Evolutionary conservation across 2,113 vertebrate species (phyloP).

Genomic region (Phasianus colchicus): DNA sequence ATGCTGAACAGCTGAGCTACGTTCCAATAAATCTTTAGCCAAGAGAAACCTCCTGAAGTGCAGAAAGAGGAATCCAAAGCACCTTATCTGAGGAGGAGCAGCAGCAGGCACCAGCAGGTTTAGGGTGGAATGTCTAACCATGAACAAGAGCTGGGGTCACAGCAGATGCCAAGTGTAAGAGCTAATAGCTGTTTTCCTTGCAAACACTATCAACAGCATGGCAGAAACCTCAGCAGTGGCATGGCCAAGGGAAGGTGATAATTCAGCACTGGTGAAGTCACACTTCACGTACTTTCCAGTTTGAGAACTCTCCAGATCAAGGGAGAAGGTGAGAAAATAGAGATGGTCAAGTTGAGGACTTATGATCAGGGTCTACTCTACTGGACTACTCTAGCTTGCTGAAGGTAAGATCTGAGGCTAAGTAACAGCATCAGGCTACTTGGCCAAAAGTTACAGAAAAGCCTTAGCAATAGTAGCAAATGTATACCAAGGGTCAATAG

Average conservation of each 20-base stretch:
- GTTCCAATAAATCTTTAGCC: not conserved
- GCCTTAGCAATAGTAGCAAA: not conserved
- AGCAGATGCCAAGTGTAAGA: not conserved
- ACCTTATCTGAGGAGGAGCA: not conserved
- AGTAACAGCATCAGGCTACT: not conserved
- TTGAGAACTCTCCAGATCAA: rapidly evolving
- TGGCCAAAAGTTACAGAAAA: not conserved
- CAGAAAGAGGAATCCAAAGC: not conserved
- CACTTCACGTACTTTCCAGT: not conserved
- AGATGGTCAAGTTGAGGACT: not conserved
- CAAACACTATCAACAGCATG: rapidly evolving
- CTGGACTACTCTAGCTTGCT: not conserved
- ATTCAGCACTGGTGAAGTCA: not conserved
- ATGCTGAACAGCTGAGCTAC: not conserved
- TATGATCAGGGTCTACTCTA: not conserved
- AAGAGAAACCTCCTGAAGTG: not conserved
- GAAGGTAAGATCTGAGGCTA: not conserved
- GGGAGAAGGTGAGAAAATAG: not conserved
- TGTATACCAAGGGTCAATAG: not conserved
- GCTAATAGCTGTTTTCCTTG: not conserved
- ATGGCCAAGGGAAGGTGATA: not conserved
- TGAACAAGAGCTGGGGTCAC: not conserved
- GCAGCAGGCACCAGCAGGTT: not conserved
- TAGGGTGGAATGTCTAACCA: not conserved
- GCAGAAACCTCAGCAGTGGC: rapidly evolving